Percentiles rank a stretch among this genome's conserved stretches.
Conservation (phyloP, 2,113 vertebrate genomes). For the Cyanistes caeruleus region DNA sequence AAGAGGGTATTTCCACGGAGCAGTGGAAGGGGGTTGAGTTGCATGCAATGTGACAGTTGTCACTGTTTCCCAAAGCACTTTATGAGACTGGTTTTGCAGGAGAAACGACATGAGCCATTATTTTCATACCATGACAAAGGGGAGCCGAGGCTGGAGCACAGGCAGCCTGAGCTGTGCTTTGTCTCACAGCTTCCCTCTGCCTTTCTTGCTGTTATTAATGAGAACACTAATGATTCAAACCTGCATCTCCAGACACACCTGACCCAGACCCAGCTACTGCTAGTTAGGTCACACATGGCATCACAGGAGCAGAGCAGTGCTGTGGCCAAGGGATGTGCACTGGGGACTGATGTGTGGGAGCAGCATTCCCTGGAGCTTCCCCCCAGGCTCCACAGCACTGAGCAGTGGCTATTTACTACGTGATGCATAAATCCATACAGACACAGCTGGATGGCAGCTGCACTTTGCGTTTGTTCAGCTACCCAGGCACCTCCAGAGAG, state of each 20-base stretch:
- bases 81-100: neutral
- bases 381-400: fast-evolving
- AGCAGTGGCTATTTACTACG: neutral
- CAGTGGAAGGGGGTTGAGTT: neutral
- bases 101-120: fast-evolving
- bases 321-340: neutral
- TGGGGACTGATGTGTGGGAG: neutral
- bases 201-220: neutral
- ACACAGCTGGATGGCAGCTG: constrained; percentile 10
- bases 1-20: neutral
- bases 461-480: neutral
- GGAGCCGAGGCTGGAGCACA: neutral
- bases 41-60: fast-evolving
- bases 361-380: neutral
- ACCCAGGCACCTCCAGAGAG: neutral
- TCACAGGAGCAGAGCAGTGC: fast-evolving
- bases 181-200: neutral
- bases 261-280: neutral
- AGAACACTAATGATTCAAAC: neutral
- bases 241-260: neutral
- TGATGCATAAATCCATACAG: neutral
- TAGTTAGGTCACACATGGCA: fast-evolving
- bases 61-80: neutral
- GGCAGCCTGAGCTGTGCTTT: neutral
- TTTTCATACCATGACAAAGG: neutral